Evolutionary conservation across 2,797 vertebrate genomes (phyloP).

Genomic region (Cyprinella venusta): DNA sequence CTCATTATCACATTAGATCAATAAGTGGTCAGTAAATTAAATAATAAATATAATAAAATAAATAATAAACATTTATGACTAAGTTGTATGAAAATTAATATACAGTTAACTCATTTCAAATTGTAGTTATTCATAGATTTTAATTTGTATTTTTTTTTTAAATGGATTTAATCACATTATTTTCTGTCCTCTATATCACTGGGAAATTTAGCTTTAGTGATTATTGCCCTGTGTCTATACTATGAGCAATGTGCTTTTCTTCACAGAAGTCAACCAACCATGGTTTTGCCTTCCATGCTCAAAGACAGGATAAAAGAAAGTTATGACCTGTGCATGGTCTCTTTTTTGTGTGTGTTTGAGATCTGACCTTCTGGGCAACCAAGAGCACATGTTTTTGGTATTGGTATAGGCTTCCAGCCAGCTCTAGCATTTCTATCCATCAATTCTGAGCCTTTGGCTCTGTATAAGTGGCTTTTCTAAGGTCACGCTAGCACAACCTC

Average conservation of each 20-base stretch:
- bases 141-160: background rate
- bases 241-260: background rate
- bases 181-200: background rate
- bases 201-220: background rate
- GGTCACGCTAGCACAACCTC: conserved; percentile 3
- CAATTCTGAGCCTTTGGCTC: conserved; percentile 16
- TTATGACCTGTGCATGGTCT: background rate
- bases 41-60: background rate
- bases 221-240: background rate
- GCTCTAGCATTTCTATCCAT: background rate
- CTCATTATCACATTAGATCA: background rate
- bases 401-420: conserved; percentile 4
- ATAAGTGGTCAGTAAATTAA: background rate
- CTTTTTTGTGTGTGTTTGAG: background rate
- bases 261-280: background rate
- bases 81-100: background rate
- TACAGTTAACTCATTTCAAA: background rate
- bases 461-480: conserved; percentile 3
- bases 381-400: background rate
- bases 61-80: background rate
- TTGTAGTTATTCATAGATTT: background rate
- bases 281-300: background rate
- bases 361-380: conserved; percentile 14
- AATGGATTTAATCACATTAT: background rate
- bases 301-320: background rate